Conservation (phyloP, 2,888 invertebrate genomes). For the Drosophila stalkeri region DNA sequence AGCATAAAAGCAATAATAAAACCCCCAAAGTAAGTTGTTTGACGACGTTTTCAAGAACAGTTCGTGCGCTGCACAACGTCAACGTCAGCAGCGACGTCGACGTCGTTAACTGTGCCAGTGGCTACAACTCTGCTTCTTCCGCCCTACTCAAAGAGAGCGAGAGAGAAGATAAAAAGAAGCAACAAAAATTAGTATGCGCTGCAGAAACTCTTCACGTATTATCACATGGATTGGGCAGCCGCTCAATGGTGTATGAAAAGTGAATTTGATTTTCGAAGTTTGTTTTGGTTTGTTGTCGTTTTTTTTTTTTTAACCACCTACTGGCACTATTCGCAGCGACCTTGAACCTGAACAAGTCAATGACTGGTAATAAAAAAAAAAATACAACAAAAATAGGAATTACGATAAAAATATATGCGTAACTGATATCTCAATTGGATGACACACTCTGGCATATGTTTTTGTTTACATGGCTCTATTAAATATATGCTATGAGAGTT, state of each 20-base stretch:
- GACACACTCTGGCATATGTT: slow-evolving; percentile 31
- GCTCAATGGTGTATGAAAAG: slow-evolving; percentile 60
- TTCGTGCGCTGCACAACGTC: slow-evolving; percentile 20
- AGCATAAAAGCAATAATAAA: slow-evolving; percentile 20
- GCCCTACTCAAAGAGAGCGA: slow-evolving; percentile 27
- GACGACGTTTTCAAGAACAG: slow-evolving; percentile 74
- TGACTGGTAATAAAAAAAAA: slow-evolving; percentile 54
- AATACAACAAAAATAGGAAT: slow-evolving; percentile 20
- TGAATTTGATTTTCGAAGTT: slow-evolving; percentile 64
- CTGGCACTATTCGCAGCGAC: slow-evolving; percentile 57
- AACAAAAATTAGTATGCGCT: slow-evolving; percentile 69
- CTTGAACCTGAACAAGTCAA: slow-evolving; percentile 79
- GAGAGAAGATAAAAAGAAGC: slow-evolving; percentile 7
- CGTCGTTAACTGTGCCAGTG: slow-evolving; percentile 59
- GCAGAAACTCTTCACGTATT: slow-evolving; percentile 44
- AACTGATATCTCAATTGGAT: slow-evolving; percentile 32
- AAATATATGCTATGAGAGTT: neutral
- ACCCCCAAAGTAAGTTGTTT: slow-evolving; percentile 16
- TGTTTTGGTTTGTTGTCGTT: slow-evolving; percentile 55
- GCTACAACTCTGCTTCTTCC: slow-evolving; percentile 52
- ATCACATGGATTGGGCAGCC: slow-evolving; percentile 34
- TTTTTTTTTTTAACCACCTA: slow-evolving; percentile 36
- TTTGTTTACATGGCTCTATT: slow-evolving; percentile 27
- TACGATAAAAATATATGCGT: slow-evolving; percentile 27
- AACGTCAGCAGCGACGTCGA: slow-evolving; percentile 7